Percentiles rank a stretch among this genome's conserved stretches.
phyloP scores from a whole-genome alignment of 2,797 vertebrate species.

The Notolabrus celidotus region DNA sequence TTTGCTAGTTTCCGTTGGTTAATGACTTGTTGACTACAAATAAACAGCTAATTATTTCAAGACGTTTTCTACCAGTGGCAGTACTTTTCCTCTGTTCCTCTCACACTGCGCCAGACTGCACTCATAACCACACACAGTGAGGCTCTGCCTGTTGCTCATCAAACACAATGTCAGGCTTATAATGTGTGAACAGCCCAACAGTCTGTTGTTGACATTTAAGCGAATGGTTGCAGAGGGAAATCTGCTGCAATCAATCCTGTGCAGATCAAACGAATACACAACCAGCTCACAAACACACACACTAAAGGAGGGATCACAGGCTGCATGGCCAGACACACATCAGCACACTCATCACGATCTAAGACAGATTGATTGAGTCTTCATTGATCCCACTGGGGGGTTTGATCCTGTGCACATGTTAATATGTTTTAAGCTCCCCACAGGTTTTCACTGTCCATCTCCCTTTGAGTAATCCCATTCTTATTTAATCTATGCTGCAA shows the following conservation, averaged over 20 bases:
- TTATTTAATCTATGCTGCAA: constrained; percentile 48
- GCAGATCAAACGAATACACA: constrained; percentile 35
- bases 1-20: too few species aligned
- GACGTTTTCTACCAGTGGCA: not conserved
- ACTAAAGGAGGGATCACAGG: not conserved
- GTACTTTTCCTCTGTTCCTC: not conserved
- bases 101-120: not conserved
- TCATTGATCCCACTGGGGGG: constrained; percentile 23
- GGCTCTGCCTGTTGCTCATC: constrained; percentile 29
- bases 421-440: not conserved
- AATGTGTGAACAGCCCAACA: constrained; percentile 47
- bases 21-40: too few species aligned
- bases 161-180: constrained; percentile 67
- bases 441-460: constrained; percentile 41
- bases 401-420: constrained; percentile 1
- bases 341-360: not conserved
- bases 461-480: constrained; percentile 41
- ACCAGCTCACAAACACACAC: constrained; percentile 16
- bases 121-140: not conserved
- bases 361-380: not conserved
- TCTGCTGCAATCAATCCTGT: constrained; percentile 52
- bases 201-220: constrained; percentile 57
- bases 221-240: constrained; percentile 59
- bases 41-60: too few species aligned
- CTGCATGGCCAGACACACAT: not conserved